These are phyloP conservation scores for Heliothis virescens DNA, from an alignment of 1,140 invertebrate species.

Conservation along the genomic window DNA sequence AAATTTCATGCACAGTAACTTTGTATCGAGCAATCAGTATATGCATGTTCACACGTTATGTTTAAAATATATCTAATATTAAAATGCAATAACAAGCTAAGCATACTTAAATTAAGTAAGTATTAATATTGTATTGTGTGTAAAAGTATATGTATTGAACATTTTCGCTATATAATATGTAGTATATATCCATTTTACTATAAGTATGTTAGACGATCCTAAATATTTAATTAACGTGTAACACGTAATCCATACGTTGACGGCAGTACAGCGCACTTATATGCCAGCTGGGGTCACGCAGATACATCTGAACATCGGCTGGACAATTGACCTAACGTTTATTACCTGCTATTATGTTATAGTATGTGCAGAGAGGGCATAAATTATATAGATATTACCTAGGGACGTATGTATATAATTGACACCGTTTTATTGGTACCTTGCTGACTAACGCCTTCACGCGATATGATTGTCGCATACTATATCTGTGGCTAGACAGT, in stretches of 20 bases:
- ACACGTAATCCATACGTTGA: slow-evolving; percentile 27
- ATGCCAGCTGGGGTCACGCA: slow-evolving; percentile 25
- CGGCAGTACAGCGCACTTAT: slow-evolving; percentile 24
- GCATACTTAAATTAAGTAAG: slow-evolving; percentile 37
- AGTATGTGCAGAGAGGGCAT: not conserved
- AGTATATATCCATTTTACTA: slow-evolving; percentile 33
- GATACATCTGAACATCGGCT: slow-evolving; percentile 11
- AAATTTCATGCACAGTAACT: slow-evolving; percentile 73
- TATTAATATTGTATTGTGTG: slow-evolving; percentile 46
- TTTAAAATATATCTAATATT: slow-evolving; percentile 52
- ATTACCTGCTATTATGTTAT: slow-evolving; percentile 32
- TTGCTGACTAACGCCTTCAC: slow-evolving; percentile 20
- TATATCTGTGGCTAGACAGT: not conserved
- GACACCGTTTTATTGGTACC: not conserved
- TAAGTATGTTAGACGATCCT: slow-evolving; percentile 26
- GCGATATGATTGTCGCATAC: slow-evolving; percentile 18
- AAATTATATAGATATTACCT: not conserved
- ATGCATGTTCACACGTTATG: slow-evolving; percentile 78
- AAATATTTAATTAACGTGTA: slow-evolving; percentile 35
- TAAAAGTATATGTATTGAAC: slow-evolving; percentile 48
- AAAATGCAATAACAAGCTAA: slow-evolving; percentile 48
- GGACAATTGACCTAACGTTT: slow-evolving; percentile 15
- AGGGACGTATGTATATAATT: slow-evolving; percentile 6
- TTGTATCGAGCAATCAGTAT: slow-evolving; percentile 63
- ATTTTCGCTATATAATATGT: slow-evolving; percentile 43